Conservation (phyloP, 1,140 invertebrate species). For the Drosophila takahashii region DNA sequence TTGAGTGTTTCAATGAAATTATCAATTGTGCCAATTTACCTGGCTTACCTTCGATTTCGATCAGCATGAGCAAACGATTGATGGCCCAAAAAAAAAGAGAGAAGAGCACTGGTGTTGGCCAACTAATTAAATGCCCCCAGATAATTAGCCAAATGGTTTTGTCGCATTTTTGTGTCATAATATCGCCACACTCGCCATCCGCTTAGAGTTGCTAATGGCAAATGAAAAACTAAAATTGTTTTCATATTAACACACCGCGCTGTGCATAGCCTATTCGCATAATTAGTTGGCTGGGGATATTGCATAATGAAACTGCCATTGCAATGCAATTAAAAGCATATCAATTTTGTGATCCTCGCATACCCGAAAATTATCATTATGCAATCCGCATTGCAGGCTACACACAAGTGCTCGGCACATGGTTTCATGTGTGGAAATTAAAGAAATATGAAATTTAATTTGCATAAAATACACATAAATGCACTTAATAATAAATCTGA, state of each 20-base stretch:
- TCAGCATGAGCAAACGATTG: not conserved
- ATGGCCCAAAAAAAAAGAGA: not conserved
- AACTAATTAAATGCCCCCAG: slow-evolving; percentile 35
- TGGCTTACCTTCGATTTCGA: slow-evolving; percentile 2
- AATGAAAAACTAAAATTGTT: slow-evolving; percentile 50
- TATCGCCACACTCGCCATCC: not conserved
- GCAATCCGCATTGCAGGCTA: slow-evolving; percentile 16
- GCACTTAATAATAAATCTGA: slow-evolving; percentile 76
- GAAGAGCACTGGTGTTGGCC: not conserved
- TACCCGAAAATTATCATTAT: slow-evolving; percentile 58
- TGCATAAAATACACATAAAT: slow-evolving; percentile 57
- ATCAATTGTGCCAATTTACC: slow-evolving; percentile 74
- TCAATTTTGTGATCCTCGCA: slow-evolving; percentile 55
- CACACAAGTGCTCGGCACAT: slow-evolving; percentile 58
- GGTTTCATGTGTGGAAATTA: slow-evolving; percentile 69
- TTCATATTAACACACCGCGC: slow-evolving; percentile 50
- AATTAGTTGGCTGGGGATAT: slow-evolving; percentile 49
- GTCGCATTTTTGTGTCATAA: slow-evolving; percentile 28
- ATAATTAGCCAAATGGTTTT: slow-evolving; percentile 44
- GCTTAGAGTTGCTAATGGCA: slow-evolving; percentile 12
- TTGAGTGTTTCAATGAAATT: slow-evolving; percentile 81
- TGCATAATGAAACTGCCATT: slow-evolving; percentile 72
- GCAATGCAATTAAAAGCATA: slow-evolving; percentile 76
- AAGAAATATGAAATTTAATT: slow-evolving; percentile 70
- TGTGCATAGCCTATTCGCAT: slow-evolving; percentile 28